Conservation (phyloP, 2,113 vertebrate species). For the Tupaia tana region DNA sequence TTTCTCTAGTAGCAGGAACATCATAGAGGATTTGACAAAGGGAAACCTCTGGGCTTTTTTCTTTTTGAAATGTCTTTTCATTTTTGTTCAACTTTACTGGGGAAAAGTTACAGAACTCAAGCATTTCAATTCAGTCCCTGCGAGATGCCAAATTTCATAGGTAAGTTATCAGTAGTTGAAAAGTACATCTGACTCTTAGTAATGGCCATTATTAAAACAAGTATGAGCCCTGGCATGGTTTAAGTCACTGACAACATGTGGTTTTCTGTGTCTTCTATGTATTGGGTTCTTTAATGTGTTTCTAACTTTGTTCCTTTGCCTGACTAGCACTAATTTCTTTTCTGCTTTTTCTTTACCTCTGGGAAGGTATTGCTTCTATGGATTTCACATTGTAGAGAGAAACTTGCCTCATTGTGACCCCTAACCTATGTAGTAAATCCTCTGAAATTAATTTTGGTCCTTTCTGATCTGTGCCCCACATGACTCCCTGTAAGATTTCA, state of each 20-base stretch:
- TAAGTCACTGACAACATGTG: constrained; percentile 4
- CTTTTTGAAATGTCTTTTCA: constrained; percentile 15
- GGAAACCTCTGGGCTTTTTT: neutral
- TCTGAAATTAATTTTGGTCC: constrained; percentile 78
- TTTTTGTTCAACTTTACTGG: constrained; percentile 11
- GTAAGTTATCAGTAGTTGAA: constrained; percentile 48
- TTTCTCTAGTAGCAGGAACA: neutral
- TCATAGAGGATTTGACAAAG: neutral
- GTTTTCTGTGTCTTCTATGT: neutral
- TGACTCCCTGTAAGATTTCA: constrained; percentile 71
- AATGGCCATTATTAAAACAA: constrained; percentile 39
- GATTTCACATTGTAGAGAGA: constrained; percentile 50
- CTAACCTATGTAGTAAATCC: constrained; percentile 78
- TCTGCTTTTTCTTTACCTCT: constrained; percentile 28
- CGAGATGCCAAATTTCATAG: constrained; percentile 37
- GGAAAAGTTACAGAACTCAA: neutral
- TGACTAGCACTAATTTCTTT: constrained; percentile 51
- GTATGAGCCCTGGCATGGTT: neutral
- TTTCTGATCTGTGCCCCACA: constrained; percentile 72
- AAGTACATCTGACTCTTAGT: constrained; percentile 35
- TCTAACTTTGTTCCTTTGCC: constrained; percentile 24
- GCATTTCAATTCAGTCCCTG: constrained; percentile 40
- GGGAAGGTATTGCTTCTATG: constrained; percentile 41
- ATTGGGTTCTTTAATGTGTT: constrained; percentile 36
- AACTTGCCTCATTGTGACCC: constrained; percentile 63